Evolutionary conservation across 2,797 vertebrate genomes (phyloP).

Genomic region (Betta splendens): DNA sequence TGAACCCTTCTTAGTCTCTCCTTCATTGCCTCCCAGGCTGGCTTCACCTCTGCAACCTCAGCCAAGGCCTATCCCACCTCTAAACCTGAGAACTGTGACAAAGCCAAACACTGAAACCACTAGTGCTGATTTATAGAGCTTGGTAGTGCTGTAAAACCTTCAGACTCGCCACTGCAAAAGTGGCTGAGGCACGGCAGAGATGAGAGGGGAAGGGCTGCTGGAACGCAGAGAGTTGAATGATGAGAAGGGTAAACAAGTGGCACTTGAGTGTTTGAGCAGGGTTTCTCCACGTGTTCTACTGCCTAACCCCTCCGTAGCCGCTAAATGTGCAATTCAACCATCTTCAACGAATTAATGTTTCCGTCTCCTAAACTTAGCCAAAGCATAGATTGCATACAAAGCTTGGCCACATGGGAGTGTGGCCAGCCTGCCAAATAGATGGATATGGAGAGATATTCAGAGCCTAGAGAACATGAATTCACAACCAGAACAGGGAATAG

Average conservation of each 20-base stretch:
- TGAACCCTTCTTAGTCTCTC: constrained; percentile 46
- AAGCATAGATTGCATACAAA: constrained; percentile 63
- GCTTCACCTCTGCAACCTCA: constrained; percentile 63
- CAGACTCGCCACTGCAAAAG: constrained; percentile 56
- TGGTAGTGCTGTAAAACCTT: constrained; percentile 68
- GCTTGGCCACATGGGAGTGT: constrained; percentile 58
- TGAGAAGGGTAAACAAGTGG: constrained; percentile 48
- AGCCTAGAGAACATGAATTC: constrained; percentile 76
- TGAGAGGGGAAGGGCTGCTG: constrained; percentile 26
- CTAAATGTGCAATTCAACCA: constrained; percentile 65
- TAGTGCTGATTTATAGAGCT: constrained; percentile 75
- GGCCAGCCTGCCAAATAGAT: constrained; percentile 70
- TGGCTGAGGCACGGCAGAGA: constrained; percentile 34
- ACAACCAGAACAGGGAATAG: constrained; percentile 79
- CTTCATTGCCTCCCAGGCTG: constrained; percentile 49
- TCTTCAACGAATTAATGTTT: constrained; percentile 63
- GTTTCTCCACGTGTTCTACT: constrained; percentile 53
- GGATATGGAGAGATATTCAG: constrained; percentile 74
- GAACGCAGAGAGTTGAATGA: constrained; percentile 43
- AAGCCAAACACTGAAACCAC: constrained; percentile 74
- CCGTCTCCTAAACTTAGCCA: constrained; percentile 51
- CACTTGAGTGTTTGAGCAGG: constrained; percentile 49
- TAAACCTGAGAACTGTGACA: constrained; percentile 78
- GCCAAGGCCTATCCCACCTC: constrained; percentile 52
- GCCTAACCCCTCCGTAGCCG: constrained; percentile 47